Conservation (phyloP, 2,113 vertebrate genomes). For the Sturnus vulgaris region DNA sequence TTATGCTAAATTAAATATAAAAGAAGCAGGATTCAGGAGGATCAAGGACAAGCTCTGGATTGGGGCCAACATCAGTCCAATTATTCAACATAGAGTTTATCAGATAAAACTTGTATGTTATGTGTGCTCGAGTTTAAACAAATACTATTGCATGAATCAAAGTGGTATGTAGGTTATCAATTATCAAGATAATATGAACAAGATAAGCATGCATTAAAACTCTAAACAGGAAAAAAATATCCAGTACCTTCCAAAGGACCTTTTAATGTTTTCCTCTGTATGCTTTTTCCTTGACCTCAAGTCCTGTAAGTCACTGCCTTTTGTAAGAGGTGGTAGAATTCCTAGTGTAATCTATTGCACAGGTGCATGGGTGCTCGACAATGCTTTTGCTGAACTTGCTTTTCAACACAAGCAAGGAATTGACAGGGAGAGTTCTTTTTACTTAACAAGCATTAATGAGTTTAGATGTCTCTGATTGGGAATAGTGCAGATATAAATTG, state of each 20-base stretch:
- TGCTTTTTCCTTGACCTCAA: not conserved
- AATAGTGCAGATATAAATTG: not conserved
- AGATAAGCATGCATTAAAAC: not conserved
- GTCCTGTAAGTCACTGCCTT: not conserved
- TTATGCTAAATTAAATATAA: not conserved
- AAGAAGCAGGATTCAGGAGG: not conserved
- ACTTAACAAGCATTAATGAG: not conserved
- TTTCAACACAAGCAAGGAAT: not conserved
- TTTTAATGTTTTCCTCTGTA: not conserved
- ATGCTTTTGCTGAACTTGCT: not conserved
- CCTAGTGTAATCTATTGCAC: not conserved
- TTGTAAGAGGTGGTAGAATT: not conserved
- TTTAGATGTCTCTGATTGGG: not conserved
- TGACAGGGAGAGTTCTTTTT: not conserved
- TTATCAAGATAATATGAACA: not conserved
- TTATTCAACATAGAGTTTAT: not conserved
- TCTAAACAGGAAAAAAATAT: not conserved
- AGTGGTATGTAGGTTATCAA: not conserved
- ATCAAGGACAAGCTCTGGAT: not conserved
- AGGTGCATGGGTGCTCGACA: not conserved
- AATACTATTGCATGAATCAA: not conserved
- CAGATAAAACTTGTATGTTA: accelerated
- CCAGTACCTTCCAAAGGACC: not conserved
- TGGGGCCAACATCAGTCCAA: not conserved
- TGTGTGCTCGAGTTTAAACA: not conserved